These are phyloP conservation scores for Platyrinchus mystaceus DNA, from an alignment of 2,797 vertebrate genomes.

Conservation along the genomic window DNA sequence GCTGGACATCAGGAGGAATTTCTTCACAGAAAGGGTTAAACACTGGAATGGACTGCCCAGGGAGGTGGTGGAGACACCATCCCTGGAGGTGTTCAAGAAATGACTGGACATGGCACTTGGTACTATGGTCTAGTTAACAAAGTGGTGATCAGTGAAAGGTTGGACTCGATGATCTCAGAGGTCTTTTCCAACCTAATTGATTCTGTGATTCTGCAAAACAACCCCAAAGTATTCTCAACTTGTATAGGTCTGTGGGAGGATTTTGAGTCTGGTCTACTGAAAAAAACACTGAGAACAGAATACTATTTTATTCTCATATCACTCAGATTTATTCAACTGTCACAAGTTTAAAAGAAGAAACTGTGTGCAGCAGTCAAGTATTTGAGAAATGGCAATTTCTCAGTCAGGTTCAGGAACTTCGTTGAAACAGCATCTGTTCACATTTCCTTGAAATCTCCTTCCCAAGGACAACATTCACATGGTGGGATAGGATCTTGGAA, in stretches of 20 bases:
- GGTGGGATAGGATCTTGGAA: background rate
- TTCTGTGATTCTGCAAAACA: background rate
- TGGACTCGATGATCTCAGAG: background rate
- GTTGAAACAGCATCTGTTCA: background rate
- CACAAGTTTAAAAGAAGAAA: background rate
- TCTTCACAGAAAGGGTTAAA: background rate
- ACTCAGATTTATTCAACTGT: background rate
- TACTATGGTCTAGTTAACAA: background rate
- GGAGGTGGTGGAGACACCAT: background rate
- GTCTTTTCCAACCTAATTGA: background rate
- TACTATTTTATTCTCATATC: background rate
- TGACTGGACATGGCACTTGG: too few relatives aligned
- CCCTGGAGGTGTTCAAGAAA: background rate
- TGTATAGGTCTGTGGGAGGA: background rate
- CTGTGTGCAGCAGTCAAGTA: background rate
- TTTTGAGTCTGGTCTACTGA: background rate
- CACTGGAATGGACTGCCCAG: background rate
- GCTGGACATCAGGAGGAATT: background rate
- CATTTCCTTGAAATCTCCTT: background rate
- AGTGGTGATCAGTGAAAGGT: background rate
- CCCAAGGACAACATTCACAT: background rate
- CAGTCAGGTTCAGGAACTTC: background rate
- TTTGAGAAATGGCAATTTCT: rapidly evolving
- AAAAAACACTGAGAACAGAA: background rate
- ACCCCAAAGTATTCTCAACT: background rate